Evolutionary conservation across 2,113 vertebrate species (phyloP).

Genomic region (Quiscalus mexicanus): DNA sequence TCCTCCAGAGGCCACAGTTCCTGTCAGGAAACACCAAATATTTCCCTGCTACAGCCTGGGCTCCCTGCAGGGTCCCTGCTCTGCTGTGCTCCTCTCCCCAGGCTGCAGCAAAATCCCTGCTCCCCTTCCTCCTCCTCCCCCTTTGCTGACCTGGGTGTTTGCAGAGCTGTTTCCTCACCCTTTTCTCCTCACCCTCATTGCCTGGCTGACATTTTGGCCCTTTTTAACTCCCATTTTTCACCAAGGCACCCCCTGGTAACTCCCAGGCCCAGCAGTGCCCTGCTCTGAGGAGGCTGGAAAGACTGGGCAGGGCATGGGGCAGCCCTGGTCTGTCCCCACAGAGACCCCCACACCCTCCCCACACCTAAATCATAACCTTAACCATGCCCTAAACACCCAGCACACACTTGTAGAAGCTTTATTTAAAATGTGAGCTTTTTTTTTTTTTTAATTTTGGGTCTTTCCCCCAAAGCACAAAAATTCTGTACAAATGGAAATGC

Average conservation of each 20-base stretch:
- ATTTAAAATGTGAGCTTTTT: fast-evolving
- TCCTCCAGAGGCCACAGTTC: fast-evolving
- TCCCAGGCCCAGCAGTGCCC: not conserved
- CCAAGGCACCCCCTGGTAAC: fast-evolving
- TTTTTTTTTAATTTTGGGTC: not conserved
- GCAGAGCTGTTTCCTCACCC: not conserved
- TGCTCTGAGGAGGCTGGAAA: not conserved
- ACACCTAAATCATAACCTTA: not conserved
- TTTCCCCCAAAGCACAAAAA: fast-evolving
- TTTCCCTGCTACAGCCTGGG: not conserved
- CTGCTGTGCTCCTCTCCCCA: not conserved
- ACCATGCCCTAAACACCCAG: not conserved
- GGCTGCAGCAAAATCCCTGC: not conserved
- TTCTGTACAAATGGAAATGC: not conserved
- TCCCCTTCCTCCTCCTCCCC: not conserved
- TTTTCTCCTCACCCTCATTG: not conserved
- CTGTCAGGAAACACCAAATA: not conserved
- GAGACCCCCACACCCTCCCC: not conserved
- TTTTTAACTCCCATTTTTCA: not conserved
- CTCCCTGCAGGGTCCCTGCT: fast-evolving
- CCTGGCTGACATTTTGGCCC: fast-evolving
- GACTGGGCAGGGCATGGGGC: fast-evolving
- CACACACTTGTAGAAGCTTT: not conserved
- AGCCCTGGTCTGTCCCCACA: not conserved
- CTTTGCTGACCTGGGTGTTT: not conserved